These are phyloP conservation scores for Pandemis corylana DNA, from an alignment of 2,888 invertebrate species.

Conservation along the genomic window DNA sequence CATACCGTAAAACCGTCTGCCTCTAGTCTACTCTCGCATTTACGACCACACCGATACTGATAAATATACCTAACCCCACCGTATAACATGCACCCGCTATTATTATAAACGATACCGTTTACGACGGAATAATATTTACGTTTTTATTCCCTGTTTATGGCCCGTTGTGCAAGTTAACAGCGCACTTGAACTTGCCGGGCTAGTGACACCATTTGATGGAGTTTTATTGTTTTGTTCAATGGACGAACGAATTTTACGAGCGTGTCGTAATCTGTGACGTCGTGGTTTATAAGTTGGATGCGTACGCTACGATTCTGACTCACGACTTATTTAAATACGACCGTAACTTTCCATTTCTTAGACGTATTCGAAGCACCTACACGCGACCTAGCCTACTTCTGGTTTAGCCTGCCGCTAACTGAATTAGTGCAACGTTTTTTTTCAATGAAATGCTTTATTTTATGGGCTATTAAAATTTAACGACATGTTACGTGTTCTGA, in stretches of 20 bases:
- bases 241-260: slow-evolving; percentile 81
- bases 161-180: slow-evolving; percentile 81
- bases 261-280: slow-evolving; percentile 78
- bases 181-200: slow-evolving; percentile 82
- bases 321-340: slow-evolving; percentile 68
- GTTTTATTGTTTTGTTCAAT: slow-evolving; percentile 82
- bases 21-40: slow-evolving; percentile 75
- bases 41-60: slow-evolving; percentile 76
- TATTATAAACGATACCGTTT: slow-evolving; percentile 67
- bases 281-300: slow-evolving; percentile 65
- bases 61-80: slow-evolving; percentile 75
- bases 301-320: slow-evolving; percentile 63
- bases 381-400: slow-evolving; percentile 40
- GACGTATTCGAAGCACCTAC: slow-evolving; percentile 47
- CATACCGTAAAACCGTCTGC: slow-evolving; percentile 78
- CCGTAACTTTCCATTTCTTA: slow-evolving; percentile 70
- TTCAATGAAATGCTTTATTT: not conserved
- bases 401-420: slow-evolving; percentile 44
- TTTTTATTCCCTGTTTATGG: slow-evolving; percentile 81
- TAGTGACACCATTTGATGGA: slow-evolving; percentile 83
- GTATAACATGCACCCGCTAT: slow-evolving; percentile 56
- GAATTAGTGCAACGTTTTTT: slow-evolving; percentile 21
- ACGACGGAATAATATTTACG: slow-evolving; percentile 67
- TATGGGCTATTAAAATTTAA: not conserved
- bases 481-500: not conserved